A percentile compares a stretch with the other conserved stretches of the same genome.
phyloP scores from a whole-genome alignment of 35 echinoderm and acorn worm genomes.

The Apostichopus japonicus region DNA sequence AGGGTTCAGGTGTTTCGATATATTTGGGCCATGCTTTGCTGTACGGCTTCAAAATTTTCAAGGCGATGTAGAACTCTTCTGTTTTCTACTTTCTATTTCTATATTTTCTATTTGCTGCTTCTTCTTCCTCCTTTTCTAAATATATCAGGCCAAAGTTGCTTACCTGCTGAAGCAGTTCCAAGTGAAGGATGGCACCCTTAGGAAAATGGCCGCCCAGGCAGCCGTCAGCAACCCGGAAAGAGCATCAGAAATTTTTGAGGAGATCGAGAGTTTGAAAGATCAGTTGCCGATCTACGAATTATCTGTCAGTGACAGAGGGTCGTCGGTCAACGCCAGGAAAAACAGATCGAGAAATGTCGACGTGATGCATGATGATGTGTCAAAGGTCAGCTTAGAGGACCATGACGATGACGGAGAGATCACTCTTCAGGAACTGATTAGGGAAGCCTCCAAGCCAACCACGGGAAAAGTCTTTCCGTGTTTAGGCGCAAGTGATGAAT shows the following conservation, averaged over 20 bases:
- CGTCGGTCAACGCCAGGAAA: no score
- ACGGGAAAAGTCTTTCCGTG: background rate
- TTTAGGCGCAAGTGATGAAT: conserved; percentile 1
- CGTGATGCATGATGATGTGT: background rate
- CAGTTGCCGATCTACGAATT: conserved; percentile 8
- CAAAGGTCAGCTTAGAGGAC: background rate
- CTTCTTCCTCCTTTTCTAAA: no score
- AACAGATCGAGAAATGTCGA: background rate
- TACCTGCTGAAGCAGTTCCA: conserved; percentile 80
- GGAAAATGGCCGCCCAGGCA: conserved; percentile 65
- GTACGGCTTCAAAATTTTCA: no score
- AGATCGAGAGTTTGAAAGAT: conserved; percentile 53
- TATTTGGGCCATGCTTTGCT: no score
- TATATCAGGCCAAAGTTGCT: conserved; percentile 73
- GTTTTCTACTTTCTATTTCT: no score
- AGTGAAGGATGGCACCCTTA: conserved; percentile 63
- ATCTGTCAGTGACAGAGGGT: background rate
- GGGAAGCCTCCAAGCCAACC: conserved; percentile 28
- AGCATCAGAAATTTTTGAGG: conserved; percentile 60
- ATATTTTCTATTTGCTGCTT: no score
- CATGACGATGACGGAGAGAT: background rate
- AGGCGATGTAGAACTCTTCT: no score
- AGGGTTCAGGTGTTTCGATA: no score
- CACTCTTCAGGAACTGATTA: conserved; percentile 47
- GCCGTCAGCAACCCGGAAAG: conserved; percentile 53